phyloP scores from a whole-genome alignment of 2,888 invertebrate species.

The Phyllotreta striolata region DNA sequence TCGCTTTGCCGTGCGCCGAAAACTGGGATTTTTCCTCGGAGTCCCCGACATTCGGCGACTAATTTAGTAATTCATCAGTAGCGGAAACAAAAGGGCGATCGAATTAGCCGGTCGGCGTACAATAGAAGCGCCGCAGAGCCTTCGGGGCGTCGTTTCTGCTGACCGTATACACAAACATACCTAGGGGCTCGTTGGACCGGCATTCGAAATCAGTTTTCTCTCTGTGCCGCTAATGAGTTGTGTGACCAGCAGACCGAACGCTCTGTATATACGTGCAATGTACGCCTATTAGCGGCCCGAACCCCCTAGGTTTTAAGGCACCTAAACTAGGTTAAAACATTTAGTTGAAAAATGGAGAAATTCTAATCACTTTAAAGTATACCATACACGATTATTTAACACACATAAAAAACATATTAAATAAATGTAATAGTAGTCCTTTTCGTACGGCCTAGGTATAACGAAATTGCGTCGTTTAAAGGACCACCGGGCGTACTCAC shows the following conservation, averaged over 20 bases:
- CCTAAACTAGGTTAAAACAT: too few relatives aligned
- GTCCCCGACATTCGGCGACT: conserved; percentile 1
- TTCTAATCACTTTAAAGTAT: too few relatives aligned
- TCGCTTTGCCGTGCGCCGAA: background rate
- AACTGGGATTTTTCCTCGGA: background rate
- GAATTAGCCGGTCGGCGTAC: conserved; percentile 27
- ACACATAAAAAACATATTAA: too few relatives aligned
- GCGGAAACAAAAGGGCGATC: conserved; percentile 26
- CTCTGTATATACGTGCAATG: conserved; percentile 42
- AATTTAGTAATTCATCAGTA: background rate
- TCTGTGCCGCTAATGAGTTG: background rate
- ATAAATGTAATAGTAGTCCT: too few relatives aligned
- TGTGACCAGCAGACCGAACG: conserved; percentile 47
- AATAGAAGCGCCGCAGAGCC: conserved; percentile 26
- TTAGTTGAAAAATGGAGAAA: too few relatives aligned
- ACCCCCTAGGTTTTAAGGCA: too few relatives aligned
- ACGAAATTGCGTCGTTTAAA: too few relatives aligned
- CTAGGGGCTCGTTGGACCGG: conserved; percentile 33
- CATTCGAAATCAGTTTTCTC: conserved; percentile 34
- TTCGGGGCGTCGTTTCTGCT: conserved; percentile 24
- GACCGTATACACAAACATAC: conserved; percentile 25
- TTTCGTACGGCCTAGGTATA: too few relatives aligned
- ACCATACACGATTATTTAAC: too few relatives aligned
- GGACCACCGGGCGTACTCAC: too few relatives aligned
- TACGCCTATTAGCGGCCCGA: too few relatives aligned